A percentile compares a stretch with the other conserved stretches of the same genome.
phyloP scores from a whole-genome alignment of 2,888 invertebrate genomes.

The Caenorhabditis sp. region DNA sequence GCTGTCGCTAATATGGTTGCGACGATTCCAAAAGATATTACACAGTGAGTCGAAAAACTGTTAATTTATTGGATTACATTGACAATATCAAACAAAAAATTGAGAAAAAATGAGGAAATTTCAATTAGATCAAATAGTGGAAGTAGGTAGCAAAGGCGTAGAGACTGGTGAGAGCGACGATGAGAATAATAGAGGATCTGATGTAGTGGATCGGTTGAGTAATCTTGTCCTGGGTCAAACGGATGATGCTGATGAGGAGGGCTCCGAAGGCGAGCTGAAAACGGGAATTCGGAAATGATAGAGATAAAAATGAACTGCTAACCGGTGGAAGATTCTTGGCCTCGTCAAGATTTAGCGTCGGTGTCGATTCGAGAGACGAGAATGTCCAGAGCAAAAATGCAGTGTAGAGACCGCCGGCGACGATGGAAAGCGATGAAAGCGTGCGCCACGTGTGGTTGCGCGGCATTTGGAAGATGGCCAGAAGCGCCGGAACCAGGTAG shows the following conservation, averaged over 20 bases:
- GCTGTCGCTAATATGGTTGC: slow-evolving; percentile 40
- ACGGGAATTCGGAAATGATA: too few species aligned
- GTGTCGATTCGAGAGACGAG: slow-evolving; percentile 25
- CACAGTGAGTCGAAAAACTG: slow-evolving; percentile 24
- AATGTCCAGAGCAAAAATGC: slow-evolving; percentile 55
- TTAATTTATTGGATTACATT: neutral
- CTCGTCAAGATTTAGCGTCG: slow-evolving; percentile 35
- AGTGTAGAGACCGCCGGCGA: slow-evolving; percentile 47
- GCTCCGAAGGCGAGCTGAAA: slow-evolving; percentile 44
- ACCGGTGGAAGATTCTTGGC: slow-evolving; percentile 49
- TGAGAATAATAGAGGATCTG: slow-evolving; percentile 27
- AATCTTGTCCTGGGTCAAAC: slow-evolving; percentile 36
- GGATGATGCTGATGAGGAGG: slow-evolving; percentile 50
- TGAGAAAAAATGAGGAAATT: neutral
- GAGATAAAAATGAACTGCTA: neutral
- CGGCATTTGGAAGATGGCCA: slow-evolving; percentile 37
- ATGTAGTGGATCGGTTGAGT: slow-evolving; percentile 47
- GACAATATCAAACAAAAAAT: slow-evolving; percentile 2
- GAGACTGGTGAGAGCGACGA: slow-evolving; percentile 19
- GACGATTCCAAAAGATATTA: slow-evolving; percentile 41
- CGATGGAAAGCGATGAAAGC: slow-evolving; percentile 43
- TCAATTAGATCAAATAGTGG: slow-evolving; percentile 1
- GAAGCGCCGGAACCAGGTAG: slow-evolving; percentile 30
- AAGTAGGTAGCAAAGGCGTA: slow-evolving; percentile 27
- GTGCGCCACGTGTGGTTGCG: slow-evolving; percentile 44